Base-by-base conservation (phyloP, 2,797 vertebrate genomes). In the Philypnodon macrostomus region DNA sequence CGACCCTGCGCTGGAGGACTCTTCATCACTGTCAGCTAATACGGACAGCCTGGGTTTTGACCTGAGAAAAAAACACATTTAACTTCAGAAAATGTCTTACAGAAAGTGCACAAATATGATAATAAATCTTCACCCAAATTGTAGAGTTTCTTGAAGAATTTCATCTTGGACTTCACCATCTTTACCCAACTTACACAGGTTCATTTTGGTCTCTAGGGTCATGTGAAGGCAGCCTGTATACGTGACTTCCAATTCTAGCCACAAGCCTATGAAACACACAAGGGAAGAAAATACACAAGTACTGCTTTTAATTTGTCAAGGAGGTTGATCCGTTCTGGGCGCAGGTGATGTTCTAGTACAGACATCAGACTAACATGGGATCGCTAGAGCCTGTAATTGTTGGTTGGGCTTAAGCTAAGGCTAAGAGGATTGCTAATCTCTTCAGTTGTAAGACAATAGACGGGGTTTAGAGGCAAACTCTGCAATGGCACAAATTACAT, bases 141-240 rank as follows among this genome's bases (percentile, higher is more conserved):
- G 75, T 1, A 85, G 75, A 4, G 67, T 73, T 48, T 91, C 88
- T 45, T 56, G 75, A 4, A 77, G 4, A 0, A 19, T 77, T 53
- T 85, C 0, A 0, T 77, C 56, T 38, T 91, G 90, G 2, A 86
- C 89, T 1, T 79, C 73, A 19, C 52, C 80, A 10, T 94, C 93
- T 74, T 89, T 91, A 27, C 93, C 91, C 53, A 95, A 83, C 51
- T 92, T 95, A 67, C 86, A 90, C 67, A 95, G 83, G 78, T 94
- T 93, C 92, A 95, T 93, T 76, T 95, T 95, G 0, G 93, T 95
- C 80, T 94, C 89, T 3, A 95, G 87, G 0, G 92, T 93, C 90
- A 95, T 93, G 83, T 93, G 91, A 61, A 95, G 81, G 1, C 87
- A 87, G 42, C 93, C 93, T 0, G 85, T 90, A 84, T 95, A 95